Evolutionary conservation across 2,797 vertebrate species (phyloP), one percentile per base, ranked within the genome.

Genomic region (Hyperoplus immaculatus): DNA sequence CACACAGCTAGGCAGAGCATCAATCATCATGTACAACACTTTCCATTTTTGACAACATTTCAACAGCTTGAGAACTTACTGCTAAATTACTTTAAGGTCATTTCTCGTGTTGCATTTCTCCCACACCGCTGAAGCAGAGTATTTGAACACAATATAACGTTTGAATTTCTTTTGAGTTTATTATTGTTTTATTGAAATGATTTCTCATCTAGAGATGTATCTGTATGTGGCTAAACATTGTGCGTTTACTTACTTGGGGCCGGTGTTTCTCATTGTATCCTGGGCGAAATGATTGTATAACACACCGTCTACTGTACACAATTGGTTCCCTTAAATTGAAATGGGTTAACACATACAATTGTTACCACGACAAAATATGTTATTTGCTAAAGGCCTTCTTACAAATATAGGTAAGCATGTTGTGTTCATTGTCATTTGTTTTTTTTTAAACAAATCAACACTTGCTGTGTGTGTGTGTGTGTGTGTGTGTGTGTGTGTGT

Each of bases 31-130:
- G 59, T 60, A 29, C 66, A 77, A 69, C 66, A 77, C 84, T 86
- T 87, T 89, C 82, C 82, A 78, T 87, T 89, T 89, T 63, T 86
- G 87, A 87, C 73, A 70, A 83, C 80, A 77, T 82, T 89, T 82
- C 60, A 84, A 64, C 78, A 79, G 72, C 61, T 80, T 68, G 45
- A 70, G 70, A 55, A 82, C 18, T 68, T 39, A 64, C 58, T 8
- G 29, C 38, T 63, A 5, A 70, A 61, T 42, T 46, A 68, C 66
- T 72, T 72, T 29, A 50, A 21, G 39, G 45, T 63, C 2, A 49
- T 72, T 53, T 66, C 71, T 10, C 54, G 14, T 29, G 29, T 29
- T 29, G 29, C 29, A 29, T 29, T 29, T 29, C 29, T 29, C 29
- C 29, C 29, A 29, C 14, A 43, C 49, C 29, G 56, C 21, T 58